phyloP scores from a whole-genome alignment of 1,140 invertebrate genomes.

The Drosophila mojavensis region DNA sequence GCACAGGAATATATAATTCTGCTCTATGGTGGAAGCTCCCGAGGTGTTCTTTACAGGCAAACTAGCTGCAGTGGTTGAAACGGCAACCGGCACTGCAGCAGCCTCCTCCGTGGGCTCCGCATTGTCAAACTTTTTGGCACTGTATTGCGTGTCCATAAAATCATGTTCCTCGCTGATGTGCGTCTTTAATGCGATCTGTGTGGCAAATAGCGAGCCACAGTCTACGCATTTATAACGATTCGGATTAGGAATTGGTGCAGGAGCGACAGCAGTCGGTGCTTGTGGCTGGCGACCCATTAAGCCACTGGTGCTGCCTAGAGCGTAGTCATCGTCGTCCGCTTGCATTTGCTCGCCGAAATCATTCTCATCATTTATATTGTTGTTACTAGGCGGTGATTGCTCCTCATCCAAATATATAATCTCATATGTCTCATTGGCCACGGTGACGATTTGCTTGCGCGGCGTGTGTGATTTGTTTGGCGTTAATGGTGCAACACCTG shows the following conservation, averaged over 20 bases:
- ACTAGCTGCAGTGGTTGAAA: background rate
- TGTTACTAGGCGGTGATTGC: constrained; percentile 27
- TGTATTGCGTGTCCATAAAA: constrained; percentile 39
- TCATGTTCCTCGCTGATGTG: constrained; percentile 71
- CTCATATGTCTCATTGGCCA: constrained; percentile 73
- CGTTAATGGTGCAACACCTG: background rate
- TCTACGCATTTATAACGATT: constrained; percentile 70
- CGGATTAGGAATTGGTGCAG: background rate
- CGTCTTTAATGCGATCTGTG: constrained; percentile 52
- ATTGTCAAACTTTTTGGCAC: constrained; percentile 41
- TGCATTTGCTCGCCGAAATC: constrained; percentile 75
- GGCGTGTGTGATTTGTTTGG: constrained; percentile 27
- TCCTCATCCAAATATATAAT: constrained; percentile 74
- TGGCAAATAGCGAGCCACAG: constrained; percentile 63
- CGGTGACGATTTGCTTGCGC: constrained; percentile 65
- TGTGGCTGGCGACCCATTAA: constrained; percentile 1
- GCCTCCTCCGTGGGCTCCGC: constrained; percentile 23
- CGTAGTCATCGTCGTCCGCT: constrained; percentile 64
- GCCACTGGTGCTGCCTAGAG: background rate
- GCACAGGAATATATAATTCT: constrained; percentile 75
- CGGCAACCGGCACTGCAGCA: background rate
- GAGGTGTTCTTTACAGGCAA: constrained; percentile 8
- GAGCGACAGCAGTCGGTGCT: background rate
- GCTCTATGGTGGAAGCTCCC: constrained; percentile 53
- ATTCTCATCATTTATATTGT: constrained; percentile 60